A percentile compares a stretch with the other conserved stretches of the same genome.
Evolutionary conservation across 2,113 vertebrate species (phyloP).

Genomic region (Patagioenas fasciata): DNA sequence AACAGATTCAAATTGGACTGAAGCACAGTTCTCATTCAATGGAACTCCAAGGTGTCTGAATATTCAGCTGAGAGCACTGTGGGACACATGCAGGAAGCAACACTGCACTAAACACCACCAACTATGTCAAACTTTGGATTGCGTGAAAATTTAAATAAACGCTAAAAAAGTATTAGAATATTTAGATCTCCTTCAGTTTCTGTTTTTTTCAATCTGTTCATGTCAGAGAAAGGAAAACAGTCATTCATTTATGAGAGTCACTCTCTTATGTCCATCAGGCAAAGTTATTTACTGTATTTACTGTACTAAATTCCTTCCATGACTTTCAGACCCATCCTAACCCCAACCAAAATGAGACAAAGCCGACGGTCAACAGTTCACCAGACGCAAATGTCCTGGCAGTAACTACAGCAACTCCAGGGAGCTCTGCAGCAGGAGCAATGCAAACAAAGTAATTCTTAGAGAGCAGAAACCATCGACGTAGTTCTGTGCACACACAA

Average conservation of each 20-base stretch:
- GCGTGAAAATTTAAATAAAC: not conserved
- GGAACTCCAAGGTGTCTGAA: not conserved
- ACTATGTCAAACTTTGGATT: not conserved
- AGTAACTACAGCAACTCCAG: not conserved
- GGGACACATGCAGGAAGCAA: accelerated
- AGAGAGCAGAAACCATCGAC: not conserved
- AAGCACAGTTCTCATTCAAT: not conserved
- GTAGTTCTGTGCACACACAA: not conserved
- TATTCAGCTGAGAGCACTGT: not conserved
- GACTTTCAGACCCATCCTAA: not conserved
- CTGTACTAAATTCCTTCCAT: not conserved
- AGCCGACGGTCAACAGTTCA: not conserved
- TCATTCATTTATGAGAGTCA: not conserved
- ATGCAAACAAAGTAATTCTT: not conserved
- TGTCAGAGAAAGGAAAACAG: not conserved
- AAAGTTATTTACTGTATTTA: not conserved
- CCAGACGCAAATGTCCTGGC: not conserved
- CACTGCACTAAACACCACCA: not conserved
- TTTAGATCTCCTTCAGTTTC: not conserved
- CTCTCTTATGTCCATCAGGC: not conserved
- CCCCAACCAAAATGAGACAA: not conserved
- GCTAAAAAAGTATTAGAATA: not conserved
- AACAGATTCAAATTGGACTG: not conserved
- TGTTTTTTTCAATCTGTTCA: not conserved
- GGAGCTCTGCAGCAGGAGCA: not conserved